Evolutionary conservation across 1,140 invertebrate species (phyloP).

Genomic region (Formica exsecta): DNA sequence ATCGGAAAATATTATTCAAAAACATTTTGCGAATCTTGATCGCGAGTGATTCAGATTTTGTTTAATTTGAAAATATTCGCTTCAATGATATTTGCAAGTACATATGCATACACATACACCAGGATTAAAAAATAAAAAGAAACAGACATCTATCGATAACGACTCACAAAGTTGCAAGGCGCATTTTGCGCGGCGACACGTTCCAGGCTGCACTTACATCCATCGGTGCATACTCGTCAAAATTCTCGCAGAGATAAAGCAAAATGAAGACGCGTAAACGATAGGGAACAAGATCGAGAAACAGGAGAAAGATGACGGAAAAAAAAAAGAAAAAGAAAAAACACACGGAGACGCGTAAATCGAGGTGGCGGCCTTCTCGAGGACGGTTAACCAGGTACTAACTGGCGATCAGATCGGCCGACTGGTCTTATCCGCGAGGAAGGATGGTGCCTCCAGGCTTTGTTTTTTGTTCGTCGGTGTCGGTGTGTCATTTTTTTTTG

Average conservation of each 20-base stretch:
- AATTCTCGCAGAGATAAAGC: not conserved
- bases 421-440: constrained; percentile 79
- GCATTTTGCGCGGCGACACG: constrained; percentile 19
- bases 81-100: not conserved
- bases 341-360: not conserved
- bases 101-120: not conserved
- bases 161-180: constrained; percentile 41
- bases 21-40: not conserved
- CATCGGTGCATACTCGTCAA: constrained; percentile 37
- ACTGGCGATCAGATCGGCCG: constrained; percentile 76
- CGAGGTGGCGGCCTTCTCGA: constrained; percentile 69
- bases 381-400: constrained; percentile 81
- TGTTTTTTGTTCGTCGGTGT: constrained; percentile 67
- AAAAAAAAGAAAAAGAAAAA: not conserved
- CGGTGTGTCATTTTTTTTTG: constrained; percentile 62
- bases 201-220: constrained; percentile 32
- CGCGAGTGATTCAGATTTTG: not conserved
- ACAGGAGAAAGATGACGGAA: not conserved
- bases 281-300: constrained; percentile 2
- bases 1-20: not conserved
- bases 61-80: not conserved
- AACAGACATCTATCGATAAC: constrained; percentile 11
- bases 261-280: not conserved
- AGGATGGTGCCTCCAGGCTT: constrained; percentile 70
- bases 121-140: not conserved